Percentiles rank a stretch among this genome's conserved stretches.
These are phyloP conservation scores for Hymenopus coronatus DNA, from an alignment of 2,888 invertebrate species.

Conservation along the genomic window DNA sequence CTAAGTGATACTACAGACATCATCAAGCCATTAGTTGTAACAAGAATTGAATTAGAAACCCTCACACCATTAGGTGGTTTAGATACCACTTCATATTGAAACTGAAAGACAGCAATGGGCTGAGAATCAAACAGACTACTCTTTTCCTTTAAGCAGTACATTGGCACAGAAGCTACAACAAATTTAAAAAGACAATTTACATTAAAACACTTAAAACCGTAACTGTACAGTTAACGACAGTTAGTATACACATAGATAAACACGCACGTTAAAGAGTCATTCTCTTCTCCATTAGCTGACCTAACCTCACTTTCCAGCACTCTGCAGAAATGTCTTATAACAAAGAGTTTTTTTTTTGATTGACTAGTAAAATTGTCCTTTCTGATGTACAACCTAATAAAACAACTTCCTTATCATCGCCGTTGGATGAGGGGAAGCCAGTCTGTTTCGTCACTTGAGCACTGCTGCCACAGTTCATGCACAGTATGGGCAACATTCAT, in stretches of 20 bases:
- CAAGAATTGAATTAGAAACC: neutral
- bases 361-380: slow-evolving; percentile 3
- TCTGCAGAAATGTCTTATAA: neutral
- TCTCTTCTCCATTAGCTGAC: neutral
- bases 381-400: slow-evolving; percentile 2
- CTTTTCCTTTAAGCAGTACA: slow-evolving; percentile 1
- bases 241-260: slow-evolving; percentile 15
- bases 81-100: neutral
- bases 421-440: neutral
- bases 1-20: neutral
- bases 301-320: neutral
- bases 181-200: slow-evolving; percentile 21
- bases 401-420: neutral
- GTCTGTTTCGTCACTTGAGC: neutral
- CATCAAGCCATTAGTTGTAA: neutral
- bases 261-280: slow-evolving; percentile 13
- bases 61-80: neutral
- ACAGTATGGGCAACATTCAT: slow-evolving; percentile 50
- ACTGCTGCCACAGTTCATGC: slow-evolving; percentile 31
- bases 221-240: slow-evolving; percentile 16
- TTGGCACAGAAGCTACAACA: slow-evolving; percentile 16
- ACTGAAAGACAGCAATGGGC: slow-evolving; percentile 29
- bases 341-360: neutral
- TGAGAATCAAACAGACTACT: slow-evolving; percentile 20
- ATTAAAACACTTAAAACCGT: slow-evolving; percentile 22